Evolutionary conservation across 1,140 invertebrate species (phyloP).

Genomic region (Spodoptera litura): DNA sequence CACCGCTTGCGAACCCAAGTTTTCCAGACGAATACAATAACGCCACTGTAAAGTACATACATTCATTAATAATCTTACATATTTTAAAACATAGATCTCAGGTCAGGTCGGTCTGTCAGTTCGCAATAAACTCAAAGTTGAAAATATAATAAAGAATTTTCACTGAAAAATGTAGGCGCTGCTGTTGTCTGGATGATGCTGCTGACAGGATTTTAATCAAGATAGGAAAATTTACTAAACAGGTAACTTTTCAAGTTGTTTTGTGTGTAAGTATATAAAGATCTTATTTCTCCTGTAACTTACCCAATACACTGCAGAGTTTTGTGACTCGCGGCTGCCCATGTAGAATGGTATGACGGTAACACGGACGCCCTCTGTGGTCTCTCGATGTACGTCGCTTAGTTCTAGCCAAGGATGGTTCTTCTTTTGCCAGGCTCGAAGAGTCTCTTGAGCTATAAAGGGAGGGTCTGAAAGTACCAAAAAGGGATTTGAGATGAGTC

Average conservation of each 20-base stretch:
- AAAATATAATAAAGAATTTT: too few relatives aligned
- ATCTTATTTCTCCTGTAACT: conserved; percentile 15
- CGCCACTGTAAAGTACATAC: conserved; percentile 91
- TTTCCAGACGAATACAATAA: conserved; percentile 98
- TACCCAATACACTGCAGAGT: conserved; percentile 97
- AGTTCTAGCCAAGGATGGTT: conserved; percentile 98
- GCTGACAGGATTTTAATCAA: too few relatives aligned
- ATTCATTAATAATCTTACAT: neutral
- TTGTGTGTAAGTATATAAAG: too few relatives aligned
- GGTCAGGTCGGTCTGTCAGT: too few relatives aligned
- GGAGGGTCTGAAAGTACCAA: conserved; percentile 89
- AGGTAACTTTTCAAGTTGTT: too few relatives aligned
- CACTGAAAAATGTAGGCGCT: too few relatives aligned
- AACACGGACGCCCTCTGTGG: conserved; percentile 97
- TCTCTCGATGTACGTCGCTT: conserved; percentile 99
- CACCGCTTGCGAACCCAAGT: conserved; percentile 95
- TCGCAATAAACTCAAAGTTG: too few relatives aligned
- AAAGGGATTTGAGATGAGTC: too few relatives aligned
- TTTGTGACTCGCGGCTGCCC: conserved; percentile 96
- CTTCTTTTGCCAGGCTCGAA: conserved; percentile 98
- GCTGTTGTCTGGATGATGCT: too few relatives aligned
- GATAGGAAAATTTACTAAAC: too few relatives aligned
- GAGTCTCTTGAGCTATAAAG: conserved; percentile 95
- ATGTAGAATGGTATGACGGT: conserved; percentile 99
- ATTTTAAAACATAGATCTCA: too few relatives aligned